phyloP scores from a whole-genome alignment of 1,140 invertebrate species.

The Augochlora pura region DNA sequence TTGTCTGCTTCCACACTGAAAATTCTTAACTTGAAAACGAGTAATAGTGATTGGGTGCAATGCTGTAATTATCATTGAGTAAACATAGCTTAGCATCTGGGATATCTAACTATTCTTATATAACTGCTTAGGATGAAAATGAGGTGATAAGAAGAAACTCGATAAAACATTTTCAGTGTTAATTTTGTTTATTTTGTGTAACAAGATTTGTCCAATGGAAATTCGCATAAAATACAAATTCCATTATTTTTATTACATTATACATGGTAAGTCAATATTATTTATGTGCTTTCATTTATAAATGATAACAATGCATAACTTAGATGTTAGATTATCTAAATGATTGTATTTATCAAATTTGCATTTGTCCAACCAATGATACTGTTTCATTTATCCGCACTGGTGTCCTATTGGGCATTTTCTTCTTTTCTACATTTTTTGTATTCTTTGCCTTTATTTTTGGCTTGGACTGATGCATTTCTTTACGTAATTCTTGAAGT shows the following conservation, averaged over 20 bases:
- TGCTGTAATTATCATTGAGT: slow-evolving; percentile 12
- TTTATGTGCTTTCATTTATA: not conserved
- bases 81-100: not conserved
- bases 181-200: slow-evolving; percentile 26
- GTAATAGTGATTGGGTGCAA: too few species aligned
- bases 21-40: not conserved
- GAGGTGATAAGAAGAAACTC: slow-evolving; percentile 10
- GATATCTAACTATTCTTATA: not conserved
- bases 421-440: slow-evolving; percentile 34
- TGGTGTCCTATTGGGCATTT: not conserved
- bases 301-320: not conserved
- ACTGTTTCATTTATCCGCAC: slow-evolving; percentile 30
- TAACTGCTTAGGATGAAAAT: not conserved
- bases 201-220: not conserved
- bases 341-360: slow-evolving; percentile 38
- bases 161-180: not conserved
- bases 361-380: slow-evolving; percentile 54
- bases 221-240: slow-evolving; percentile 8
- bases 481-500: slow-evolving; percentile 65
- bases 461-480: slow-evolving; percentile 48
- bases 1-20: not conserved
- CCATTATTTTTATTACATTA: slow-evolving; percentile 2
- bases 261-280: slow-evolving; percentile 7
- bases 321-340: not conserved
- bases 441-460: slow-evolving; percentile 31